Evolutionary conservation across 2,888 invertebrate species (phyloP).

Genomic region (Mactromeris polynyma): DNA sequence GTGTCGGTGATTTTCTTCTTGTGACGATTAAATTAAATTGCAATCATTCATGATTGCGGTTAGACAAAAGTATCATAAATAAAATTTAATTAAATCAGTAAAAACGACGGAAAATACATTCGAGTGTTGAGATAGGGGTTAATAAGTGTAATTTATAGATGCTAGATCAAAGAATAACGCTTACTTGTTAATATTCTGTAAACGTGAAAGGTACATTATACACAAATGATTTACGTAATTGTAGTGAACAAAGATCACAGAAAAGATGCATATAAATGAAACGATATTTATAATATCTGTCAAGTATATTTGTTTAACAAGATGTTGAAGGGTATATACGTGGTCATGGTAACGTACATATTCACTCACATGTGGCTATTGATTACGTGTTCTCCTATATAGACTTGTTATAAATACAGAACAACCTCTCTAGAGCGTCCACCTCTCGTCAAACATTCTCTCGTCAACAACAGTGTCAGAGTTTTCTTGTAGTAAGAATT

Average conservation of each 20-base stretch:
- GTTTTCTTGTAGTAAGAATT: too few relatives aligned
- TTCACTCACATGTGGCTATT: not conserved
- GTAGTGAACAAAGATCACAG: not conserved
- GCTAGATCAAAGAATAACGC: not conserved
- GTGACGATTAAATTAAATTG: not conserved
- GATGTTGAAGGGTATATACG: not conserved
- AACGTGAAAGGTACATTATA: not conserved
- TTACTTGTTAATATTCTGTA: not conserved
- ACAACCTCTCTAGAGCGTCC: too few relatives aligned
- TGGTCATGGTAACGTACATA: not conserved
- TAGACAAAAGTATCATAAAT: not conserved
- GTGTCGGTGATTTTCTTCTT: too few relatives aligned
- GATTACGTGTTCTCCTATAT: not conserved
- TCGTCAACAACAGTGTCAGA: too few relatives aligned
- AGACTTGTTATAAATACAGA: not conserved
- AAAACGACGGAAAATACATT: not conserved
- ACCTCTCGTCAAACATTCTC: too few relatives aligned
- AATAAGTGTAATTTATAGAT: not conserved
- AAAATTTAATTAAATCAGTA: not conserved
- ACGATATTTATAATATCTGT: not conserved
- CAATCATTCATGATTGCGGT: not conserved
- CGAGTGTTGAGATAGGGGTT: not conserved
- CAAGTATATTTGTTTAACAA: not conserved
- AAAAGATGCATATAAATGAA: not conserved
- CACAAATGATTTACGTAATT: not conserved